phyloP scores from a whole-genome alignment of 2,888 invertebrate species.

The Nemotelus nigrinus region DNA sequence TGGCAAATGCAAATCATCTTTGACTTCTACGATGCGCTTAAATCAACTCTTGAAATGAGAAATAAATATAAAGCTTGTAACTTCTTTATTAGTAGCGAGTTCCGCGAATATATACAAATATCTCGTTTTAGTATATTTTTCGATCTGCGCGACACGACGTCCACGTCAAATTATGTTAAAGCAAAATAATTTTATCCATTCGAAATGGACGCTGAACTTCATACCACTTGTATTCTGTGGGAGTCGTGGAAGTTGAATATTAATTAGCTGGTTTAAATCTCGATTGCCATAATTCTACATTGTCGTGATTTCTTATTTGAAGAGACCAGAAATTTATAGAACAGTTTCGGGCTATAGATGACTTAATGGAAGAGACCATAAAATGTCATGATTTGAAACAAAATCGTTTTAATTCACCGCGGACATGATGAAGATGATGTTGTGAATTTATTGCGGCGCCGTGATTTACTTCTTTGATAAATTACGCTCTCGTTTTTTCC shows the following conservation, averaged over 20 bases:
- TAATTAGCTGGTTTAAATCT: neutral
- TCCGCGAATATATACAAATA: neutral
- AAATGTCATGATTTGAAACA: neutral
- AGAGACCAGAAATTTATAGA: neutral
- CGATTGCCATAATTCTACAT: neutral
- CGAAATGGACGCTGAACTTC: no score
- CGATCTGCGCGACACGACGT: no score
- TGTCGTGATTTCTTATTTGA: neutral
- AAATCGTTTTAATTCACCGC: no score
- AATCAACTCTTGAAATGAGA: constrained; percentile 40
- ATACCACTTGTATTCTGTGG: no score
- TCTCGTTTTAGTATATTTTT: no score
- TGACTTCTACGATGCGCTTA: constrained; percentile 38
- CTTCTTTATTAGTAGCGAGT: constrained; percentile 25
- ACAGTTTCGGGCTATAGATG: neutral
- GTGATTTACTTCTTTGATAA: neutral
- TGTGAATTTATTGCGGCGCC: neutral
- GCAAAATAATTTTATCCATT: no score
- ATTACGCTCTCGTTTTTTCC: neutral
- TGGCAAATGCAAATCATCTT: constrained; percentile 20
- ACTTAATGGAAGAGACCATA: neutral
- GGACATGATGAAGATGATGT: neutral
- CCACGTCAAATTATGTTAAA: no score
- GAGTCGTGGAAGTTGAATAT: neutral
- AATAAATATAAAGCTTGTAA: constrained; percentile 35